A percentile compares a stretch with the other conserved stretches of the same genome.
These are phyloP conservation scores for Drosophila pseudoobscura DNA, from an alignment of 1,140 invertebrate genomes.

Conservation along the genomic window DNA sequence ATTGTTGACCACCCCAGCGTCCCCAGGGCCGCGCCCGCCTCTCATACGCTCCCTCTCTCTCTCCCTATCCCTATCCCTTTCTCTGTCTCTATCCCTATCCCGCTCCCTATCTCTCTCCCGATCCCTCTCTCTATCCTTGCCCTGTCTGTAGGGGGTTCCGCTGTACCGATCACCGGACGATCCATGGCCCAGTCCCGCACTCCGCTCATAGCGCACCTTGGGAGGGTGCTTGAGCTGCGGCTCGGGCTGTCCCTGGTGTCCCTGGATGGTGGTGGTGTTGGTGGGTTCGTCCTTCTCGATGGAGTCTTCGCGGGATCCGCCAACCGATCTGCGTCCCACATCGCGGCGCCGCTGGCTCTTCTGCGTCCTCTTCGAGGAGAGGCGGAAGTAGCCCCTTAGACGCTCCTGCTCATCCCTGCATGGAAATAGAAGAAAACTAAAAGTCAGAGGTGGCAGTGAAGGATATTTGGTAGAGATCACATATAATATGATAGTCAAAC, in stretches of 20 bases:
- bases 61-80: slow-evolving; percentile 23
- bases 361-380: slow-evolving; percentile 76
- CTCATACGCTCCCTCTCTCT: slow-evolving; percentile 8
- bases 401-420: slow-evolving; percentile 86
- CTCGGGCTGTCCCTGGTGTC: neutral
- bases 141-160: slow-evolving; percentile 55
- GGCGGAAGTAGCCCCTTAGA: slow-evolving; percentile 86
- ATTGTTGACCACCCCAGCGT: slow-evolving; percentile 68
- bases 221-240: slow-evolving; percentile 2
- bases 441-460: neutral
- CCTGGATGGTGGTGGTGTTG: slow-evolving; percentile 45
- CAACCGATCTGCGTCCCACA: slow-evolving; percentile 19
- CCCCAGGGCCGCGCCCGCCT: slow-evolving; percentile 54
- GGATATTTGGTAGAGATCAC: neutral
- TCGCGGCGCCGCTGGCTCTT: slow-evolving; percentile 63
- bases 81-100: slow-evolving; percentile 8
- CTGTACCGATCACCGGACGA: slow-evolving; percentile 52
- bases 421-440: neutral
- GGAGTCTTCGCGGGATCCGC: slow-evolving; percentile 59
- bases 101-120: slow-evolving; percentile 1
- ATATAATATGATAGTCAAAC: slow-evolving; percentile 1
- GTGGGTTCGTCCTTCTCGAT: slow-evolving; percentile 78
- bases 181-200: slow-evolving; percentile 27
- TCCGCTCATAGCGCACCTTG: slow-evolving; percentile 45
- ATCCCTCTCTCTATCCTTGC: slow-evolving; percentile 29